phyloP scores from a whole-genome alignment of 2,888 invertebrate species.

The Eilema caniola region DNA sequence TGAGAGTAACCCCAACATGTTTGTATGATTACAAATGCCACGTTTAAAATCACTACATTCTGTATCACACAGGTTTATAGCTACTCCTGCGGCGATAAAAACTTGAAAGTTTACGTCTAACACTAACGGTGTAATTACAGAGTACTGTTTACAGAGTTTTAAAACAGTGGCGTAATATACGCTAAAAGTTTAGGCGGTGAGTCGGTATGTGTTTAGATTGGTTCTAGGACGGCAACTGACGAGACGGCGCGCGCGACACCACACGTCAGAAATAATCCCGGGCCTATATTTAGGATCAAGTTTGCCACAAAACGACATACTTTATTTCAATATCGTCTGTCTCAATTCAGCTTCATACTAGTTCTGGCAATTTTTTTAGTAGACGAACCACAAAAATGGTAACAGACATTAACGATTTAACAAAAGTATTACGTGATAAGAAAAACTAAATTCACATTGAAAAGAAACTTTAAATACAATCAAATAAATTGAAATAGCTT shows the following conservation, averaged over 20 bases:
- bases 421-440: background rate
- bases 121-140: slow-evolving; percentile 60
- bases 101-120: slow-evolving; percentile 58
- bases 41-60: slow-evolving; percentile 35
- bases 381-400: background rate
- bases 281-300: slow-evolving; percentile 80
- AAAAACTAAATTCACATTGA: background rate
- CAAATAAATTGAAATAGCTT: background rate
- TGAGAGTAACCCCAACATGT: slow-evolving; percentile 58
- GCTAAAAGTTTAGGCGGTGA: slow-evolving; percentile 66
- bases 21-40: slow-evolving; percentile 27
- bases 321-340: slow-evolving; percentile 65
- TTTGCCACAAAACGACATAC: slow-evolving; percentile 84
- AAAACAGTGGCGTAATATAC: slow-evolving; percentile 69
- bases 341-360: slow-evolving; percentile 28
- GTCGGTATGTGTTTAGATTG: slow-evolving; percentile 79
- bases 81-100: slow-evolving; percentile 48
- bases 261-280: slow-evolving; percentile 80
- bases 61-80: slow-evolving; percentile 7
- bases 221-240: slow-evolving; percentile 62
- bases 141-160: slow-evolving; percentile 58
- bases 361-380: slow-evolving; percentile 19
- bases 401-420: background rate
- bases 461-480: background rate
- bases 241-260: slow-evolving; percentile 72